phyloP scores from a whole-genome alignment of 2,797 vertebrate species.

The Knipowitschia caucasica region DNA sequence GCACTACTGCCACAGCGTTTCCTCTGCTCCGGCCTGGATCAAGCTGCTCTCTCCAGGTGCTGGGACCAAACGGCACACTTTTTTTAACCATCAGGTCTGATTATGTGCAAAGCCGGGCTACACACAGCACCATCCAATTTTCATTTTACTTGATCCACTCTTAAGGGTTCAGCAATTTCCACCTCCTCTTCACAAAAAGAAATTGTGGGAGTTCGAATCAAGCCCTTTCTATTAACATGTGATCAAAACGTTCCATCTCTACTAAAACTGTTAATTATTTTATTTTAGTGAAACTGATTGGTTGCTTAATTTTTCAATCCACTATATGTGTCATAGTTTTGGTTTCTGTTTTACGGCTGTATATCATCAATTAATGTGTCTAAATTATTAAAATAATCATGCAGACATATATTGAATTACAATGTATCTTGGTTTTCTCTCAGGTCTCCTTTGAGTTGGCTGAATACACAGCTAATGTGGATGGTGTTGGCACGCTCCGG shows the following conservation, averaged over 20 bases:
- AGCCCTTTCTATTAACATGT: slow-evolving; percentile 15
- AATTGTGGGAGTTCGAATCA: slow-evolving; percentile 57
- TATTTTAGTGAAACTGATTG: too few relatives aligned
- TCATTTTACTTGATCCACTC: slow-evolving; percentile 39
- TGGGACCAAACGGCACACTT: slow-evolving; percentile 51
- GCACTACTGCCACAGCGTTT: slow-evolving; percentile 48
- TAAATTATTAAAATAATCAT: background rate
- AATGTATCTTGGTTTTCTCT: background rate
- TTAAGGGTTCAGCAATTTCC: slow-evolving; percentile 36
- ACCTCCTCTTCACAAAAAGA: slow-evolving; percentile 11
- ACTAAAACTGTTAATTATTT: too few relatives aligned
- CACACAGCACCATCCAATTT: slow-evolving; percentile 29
- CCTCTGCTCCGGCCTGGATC: slow-evolving; percentile 47
- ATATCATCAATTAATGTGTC: background rate
- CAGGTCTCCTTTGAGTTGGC: slow-evolving; percentile 97
- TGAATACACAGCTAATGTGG: slow-evolving; percentile 96
- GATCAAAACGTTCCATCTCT: background rate
- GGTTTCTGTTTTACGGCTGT: too few relatives aligned
- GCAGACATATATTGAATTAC: background rate
- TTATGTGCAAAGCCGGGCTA: slow-evolving; percentile 43
- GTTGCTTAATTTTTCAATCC: too few relatives aligned
- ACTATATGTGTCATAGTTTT: too few relatives aligned
- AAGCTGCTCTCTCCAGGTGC: slow-evolving; percentile 56
- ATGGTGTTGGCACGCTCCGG: slow-evolving; percentile 91
- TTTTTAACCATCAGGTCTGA: slow-evolving; percentile 59